Conservation (phyloP, 2,113 vertebrate genomes). For the Rhinolophus ferrumequinum region DNA sequence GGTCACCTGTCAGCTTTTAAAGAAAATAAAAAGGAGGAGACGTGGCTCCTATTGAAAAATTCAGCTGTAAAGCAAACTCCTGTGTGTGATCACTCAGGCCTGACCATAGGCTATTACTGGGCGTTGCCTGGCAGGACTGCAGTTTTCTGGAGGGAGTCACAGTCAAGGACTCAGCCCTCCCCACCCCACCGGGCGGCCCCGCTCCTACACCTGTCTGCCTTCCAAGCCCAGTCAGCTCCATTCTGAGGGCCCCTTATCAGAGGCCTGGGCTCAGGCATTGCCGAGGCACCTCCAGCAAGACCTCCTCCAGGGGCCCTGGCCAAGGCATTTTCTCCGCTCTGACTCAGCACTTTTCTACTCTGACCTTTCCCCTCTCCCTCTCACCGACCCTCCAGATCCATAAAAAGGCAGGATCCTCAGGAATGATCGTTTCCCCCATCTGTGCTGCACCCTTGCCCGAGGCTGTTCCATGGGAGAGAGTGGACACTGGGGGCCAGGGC, state of each 20-base stretch:
- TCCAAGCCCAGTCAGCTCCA: not conserved
- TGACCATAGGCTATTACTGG: not conserved
- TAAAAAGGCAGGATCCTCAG: not conserved
- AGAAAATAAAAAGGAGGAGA: not conserved
- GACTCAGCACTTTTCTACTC: not conserved
- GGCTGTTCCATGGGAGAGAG: not conserved
- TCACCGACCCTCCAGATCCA: not conserved
- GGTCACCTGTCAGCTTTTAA: not conserved
- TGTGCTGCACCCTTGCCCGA: not conserved
- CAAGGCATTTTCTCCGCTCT: not conserved
- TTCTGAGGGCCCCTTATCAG: not conserved
- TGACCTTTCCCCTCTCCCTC: too few relatives aligned
- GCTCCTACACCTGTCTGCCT: not conserved
- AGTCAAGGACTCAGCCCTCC: not conserved
- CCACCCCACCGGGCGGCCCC: not conserved
- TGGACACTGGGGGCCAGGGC: not conserved
- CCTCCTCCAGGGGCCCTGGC: not conserved
- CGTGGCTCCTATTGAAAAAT: not conserved
- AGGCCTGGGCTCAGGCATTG: not conserved
- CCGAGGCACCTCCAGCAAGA: not conserved
- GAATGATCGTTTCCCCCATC: not conserved
- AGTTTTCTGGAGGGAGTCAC: not conserved
- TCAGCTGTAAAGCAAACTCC: not conserved
- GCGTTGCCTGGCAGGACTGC: not conserved
- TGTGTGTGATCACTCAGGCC: not conserved